Conservation (phyloP, 2,888 invertebrate genomes). For the Patella depressa region DNA sequence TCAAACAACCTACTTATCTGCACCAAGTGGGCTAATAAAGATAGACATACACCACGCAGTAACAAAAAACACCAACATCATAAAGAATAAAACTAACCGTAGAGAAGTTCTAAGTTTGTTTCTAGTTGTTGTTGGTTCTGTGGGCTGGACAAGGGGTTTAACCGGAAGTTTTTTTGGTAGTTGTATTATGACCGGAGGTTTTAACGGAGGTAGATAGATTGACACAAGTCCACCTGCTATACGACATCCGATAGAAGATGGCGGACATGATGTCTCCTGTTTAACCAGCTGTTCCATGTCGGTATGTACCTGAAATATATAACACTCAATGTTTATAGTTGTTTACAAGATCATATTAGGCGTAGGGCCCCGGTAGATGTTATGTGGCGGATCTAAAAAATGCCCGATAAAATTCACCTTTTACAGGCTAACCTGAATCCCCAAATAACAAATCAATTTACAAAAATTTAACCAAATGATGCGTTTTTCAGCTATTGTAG, state of each 20-base stretch:
- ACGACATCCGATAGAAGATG: conserved; percentile 56
- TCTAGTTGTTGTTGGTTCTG: conserved; percentile 1
- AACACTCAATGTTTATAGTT: neutral
- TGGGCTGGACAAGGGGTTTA: conserved; percentile 19
- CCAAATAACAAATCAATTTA: too few relatives aligned
- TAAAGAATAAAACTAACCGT: conserved; percentile 52
- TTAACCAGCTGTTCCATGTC: conserved; percentile 56
- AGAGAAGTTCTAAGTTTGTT: conserved; percentile 51
- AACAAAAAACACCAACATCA: too few relatives aligned
- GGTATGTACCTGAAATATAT: conserved; percentile 54
- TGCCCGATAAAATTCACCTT: too few relatives aligned
- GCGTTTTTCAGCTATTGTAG: too few relatives aligned
- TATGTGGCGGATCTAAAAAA: too few relatives aligned
- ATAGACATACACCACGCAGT: too few relatives aligned
- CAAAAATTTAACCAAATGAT: too few relatives aligned
- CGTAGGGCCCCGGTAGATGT: too few relatives aligned
- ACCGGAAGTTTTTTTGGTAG: conserved; percentile 62
- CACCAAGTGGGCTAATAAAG: too few relatives aligned
- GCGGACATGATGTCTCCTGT: conserved; percentile 39
- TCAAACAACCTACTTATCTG: too few relatives aligned
- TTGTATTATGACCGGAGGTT: conserved; percentile 62
- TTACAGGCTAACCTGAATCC: too few relatives aligned
- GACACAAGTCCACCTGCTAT: conserved; percentile 59
- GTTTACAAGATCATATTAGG: too few relatives aligned
- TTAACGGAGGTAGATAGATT: conserved; percentile 64